phyloP scores from a whole-genome alignment of 37 sponge, comb jelly and placozoan species.

The Amphimedon queenslandica region DNA sequence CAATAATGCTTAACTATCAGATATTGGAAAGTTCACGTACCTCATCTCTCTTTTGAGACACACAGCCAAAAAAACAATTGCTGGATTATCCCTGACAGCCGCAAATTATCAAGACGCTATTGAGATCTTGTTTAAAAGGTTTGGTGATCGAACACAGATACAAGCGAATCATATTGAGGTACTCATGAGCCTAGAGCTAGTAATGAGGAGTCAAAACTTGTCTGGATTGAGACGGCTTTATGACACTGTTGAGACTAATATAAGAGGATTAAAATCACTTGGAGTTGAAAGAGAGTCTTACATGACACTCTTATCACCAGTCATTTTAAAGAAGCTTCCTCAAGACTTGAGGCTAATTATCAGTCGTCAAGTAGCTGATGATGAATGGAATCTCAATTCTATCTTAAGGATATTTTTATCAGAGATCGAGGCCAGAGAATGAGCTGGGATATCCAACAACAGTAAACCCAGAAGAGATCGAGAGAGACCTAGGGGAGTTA shows the following conservation, averaged over 20 bases:
- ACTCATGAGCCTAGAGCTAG: not conserved
- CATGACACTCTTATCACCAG: not conserved
- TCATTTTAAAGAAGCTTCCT: not conserved
- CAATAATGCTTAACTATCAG: not conserved
- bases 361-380: not conserved
- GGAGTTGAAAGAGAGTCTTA: not conserved
- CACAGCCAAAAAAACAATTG: not conserved
- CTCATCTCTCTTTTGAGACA: not conserved
- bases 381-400: not conserved
- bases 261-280: not conserved
- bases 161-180: not conserved
- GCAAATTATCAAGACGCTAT: not conserved
- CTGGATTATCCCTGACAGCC: not conserved
- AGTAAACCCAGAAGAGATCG: not conserved
- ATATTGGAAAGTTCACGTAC: not conserved
- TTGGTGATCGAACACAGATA: not conserved
- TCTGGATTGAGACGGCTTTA: not conserved
- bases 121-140: not conserved
- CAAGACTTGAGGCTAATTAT: not conserved
- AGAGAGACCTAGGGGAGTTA: too few species aligned
- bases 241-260: not conserved
- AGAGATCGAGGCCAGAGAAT: not conserved
- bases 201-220: not conserved
- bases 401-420: not conserved
- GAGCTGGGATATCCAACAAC: not conserved